These are phyloP conservation scores for Anagrus nilaparvatae DNA, from an alignment of 1,140 invertebrate genomes.

Conservation along the genomic window DNA sequence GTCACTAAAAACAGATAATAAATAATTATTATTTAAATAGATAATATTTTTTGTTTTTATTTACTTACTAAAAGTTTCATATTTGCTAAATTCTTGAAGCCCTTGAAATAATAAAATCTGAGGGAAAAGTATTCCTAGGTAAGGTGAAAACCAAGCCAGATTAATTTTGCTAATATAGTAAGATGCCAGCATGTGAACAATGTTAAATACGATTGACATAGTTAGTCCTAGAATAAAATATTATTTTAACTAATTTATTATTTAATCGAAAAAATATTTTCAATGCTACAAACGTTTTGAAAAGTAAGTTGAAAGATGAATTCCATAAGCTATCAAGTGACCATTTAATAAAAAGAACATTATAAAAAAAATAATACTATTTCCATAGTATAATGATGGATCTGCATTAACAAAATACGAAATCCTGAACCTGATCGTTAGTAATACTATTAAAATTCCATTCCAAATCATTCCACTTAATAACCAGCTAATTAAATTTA, in stretches of 20 bases:
- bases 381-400: constrained; percentile 31
- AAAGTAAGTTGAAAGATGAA: constrained; percentile 35
- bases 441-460: not conserved
- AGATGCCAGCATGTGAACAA: not conserved
- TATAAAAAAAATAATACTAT: constrained; percentile 34
- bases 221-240: constrained; percentile 3
- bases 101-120: constrained; percentile 3
- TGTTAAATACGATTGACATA: not conserved
- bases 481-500: constrained; percentile 37
- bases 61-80: constrained; percentile 6
- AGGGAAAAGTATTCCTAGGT: constrained; percentile 13
- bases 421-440: constrained; percentile 22
- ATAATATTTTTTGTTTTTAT: too few species aligned
- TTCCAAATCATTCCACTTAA: constrained; percentile 21
- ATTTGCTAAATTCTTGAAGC: constrained; percentile 11
- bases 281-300: constrained; percentile 21
- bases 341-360: constrained; percentile 25
- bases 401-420: constrained; percentile 16
- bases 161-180: constrained; percentile 1
- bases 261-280: not conserved
- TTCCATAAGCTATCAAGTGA: constrained; percentile 32
- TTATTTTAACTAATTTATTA: not conserved
- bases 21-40: not conserved
- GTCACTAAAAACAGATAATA: constrained; percentile 34
- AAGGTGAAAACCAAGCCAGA: not conserved